Conservation (phyloP, 2,888 invertebrate genomes). For the Chouioia cunea region DNA sequence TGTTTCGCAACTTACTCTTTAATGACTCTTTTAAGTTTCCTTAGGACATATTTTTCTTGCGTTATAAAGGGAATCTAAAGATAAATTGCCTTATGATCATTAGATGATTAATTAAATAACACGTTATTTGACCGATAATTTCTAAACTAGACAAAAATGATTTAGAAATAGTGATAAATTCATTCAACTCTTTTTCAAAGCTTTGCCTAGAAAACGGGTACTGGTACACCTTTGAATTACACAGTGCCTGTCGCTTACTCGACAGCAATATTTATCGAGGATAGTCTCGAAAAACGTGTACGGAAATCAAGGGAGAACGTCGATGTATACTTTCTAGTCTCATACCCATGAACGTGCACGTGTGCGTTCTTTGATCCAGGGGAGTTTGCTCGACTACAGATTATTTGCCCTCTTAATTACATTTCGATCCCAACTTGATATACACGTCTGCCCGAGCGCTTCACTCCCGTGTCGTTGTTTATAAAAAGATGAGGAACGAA, state of each 20-base stretch:
- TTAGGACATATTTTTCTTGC: too few species aligned
- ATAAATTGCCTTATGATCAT: too few species aligned
- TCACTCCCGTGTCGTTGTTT: slow-evolving; percentile 14
- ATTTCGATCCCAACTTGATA: slow-evolving; percentile 58
- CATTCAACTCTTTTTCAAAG: too few species aligned
- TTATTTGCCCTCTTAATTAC: slow-evolving; percentile 67
- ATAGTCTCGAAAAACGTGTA: slow-evolving; percentile 35
- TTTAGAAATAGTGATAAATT: too few species aligned
- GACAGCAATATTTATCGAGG: slow-evolving; percentile 68
- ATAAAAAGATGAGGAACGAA: not conserved
- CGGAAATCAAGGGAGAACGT: not conserved
- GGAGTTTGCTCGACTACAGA: slow-evolving; percentile 61
- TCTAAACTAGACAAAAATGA: too few species aligned
- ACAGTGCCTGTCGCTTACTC: slow-evolving; percentile 64
- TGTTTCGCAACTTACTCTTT: slow-evolving; percentile 6
- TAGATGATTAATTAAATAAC: too few species aligned
- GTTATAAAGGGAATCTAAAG: too few species aligned
- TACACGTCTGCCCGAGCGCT: slow-evolving; percentile 33
- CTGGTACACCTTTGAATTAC: slow-evolving; percentile 58
- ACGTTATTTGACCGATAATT: too few species aligned
- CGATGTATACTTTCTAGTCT: slow-evolving; percentile 18
- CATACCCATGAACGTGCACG: not conserved
- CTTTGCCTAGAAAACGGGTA: slow-evolving; percentile 35
- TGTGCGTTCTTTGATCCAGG: slow-evolving; percentile 63
- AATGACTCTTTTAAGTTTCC: slow-evolving; percentile 3